Percentiles rank a stretch among this genome's conserved stretches.
Evolutionary conservation across 2,113 vertebrate genomes (phyloP).

Genomic region (Lepus timidus): DNA sequence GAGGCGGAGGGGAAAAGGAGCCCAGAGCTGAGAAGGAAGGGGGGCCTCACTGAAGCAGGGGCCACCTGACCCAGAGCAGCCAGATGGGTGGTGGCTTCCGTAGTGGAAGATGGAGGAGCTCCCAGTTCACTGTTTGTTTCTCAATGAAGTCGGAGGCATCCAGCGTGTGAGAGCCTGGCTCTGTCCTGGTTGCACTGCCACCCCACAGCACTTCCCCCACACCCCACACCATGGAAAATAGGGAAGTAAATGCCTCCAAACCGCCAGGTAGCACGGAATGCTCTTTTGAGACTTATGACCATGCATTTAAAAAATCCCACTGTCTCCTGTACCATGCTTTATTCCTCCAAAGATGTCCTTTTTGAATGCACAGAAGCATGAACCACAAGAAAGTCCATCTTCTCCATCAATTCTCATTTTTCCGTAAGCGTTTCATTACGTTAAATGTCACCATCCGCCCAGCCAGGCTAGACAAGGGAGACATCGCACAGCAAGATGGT

Average conservation of each 20-base stretch:
- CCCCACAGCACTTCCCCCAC: no score
- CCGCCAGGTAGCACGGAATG: background rate
- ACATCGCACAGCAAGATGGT: background rate
- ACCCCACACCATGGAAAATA: background rate
- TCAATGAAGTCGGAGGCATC: background rate
- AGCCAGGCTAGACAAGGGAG: slow-evolving; percentile 22
- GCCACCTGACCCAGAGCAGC: background rate
- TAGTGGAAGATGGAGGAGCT: no score
- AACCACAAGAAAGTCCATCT: background rate
- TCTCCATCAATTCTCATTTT: slow-evolving; percentile 48
- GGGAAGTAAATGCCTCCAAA: background rate
- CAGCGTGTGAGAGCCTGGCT: background rate
- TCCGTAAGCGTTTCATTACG: background rate
- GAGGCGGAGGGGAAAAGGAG: background rate
- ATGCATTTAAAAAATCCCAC: background rate
- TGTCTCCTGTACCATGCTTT: background rate
- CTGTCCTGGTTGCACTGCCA: no score
- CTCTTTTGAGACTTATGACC: background rate
- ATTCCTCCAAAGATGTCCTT: slow-evolving; percentile 7
- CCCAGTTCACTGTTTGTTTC: background rate
- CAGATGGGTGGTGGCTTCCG: rapidly evolving
- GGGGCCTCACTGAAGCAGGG: background rate
- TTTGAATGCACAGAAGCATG: background rate
- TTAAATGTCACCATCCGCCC: slow-evolving; percentile 49
- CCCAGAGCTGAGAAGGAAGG: background rate